These are phyloP conservation scores for Aphidius gifuensis DNA, from an alignment of 1,140 invertebrate genomes.

Conservation along the genomic window DNA sequence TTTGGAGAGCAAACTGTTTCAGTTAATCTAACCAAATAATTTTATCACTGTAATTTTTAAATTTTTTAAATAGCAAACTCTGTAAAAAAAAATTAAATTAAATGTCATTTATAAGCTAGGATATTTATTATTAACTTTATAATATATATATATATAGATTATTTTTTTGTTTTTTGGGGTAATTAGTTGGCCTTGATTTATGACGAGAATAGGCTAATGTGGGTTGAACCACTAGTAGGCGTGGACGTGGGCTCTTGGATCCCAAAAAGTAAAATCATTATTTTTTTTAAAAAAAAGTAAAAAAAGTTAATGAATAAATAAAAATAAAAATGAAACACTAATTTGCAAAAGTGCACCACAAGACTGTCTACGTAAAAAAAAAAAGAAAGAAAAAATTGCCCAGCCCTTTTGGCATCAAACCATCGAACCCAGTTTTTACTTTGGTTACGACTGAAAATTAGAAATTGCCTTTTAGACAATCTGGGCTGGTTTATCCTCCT, in stretches of 20 bases:
- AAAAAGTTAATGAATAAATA: not conserved
- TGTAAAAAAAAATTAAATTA: no score
- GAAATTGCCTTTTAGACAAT: slow-evolving; percentile 34
- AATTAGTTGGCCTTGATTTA: no score
- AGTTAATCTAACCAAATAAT: no score
- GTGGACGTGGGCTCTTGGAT: not conserved
- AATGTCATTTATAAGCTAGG: no score
- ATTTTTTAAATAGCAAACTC: no score
- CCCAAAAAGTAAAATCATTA: no score
- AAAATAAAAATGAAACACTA: slow-evolving; percentile 24
- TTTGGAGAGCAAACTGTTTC: no score
- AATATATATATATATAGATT: no score
- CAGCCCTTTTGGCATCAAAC: slow-evolving; percentile 11
- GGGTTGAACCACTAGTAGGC: not conserved
- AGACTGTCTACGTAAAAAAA: slow-evolving; percentile 8
- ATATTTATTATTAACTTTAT: no score
- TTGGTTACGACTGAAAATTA: slow-evolving; percentile 34
- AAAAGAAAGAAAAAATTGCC: slow-evolving; percentile 3
- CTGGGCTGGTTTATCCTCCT: slow-evolving; percentile 19
- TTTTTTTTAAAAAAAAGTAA: not conserved
- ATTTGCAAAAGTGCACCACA: slow-evolving; percentile 39
- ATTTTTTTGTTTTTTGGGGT: no score
- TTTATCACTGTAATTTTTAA: no score
- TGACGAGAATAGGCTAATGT: not conserved
- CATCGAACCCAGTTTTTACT: slow-evolving; percentile 3